Conservation (phyloP, 2,113 vertebrate species). For the Indicator maculatus region DNA sequence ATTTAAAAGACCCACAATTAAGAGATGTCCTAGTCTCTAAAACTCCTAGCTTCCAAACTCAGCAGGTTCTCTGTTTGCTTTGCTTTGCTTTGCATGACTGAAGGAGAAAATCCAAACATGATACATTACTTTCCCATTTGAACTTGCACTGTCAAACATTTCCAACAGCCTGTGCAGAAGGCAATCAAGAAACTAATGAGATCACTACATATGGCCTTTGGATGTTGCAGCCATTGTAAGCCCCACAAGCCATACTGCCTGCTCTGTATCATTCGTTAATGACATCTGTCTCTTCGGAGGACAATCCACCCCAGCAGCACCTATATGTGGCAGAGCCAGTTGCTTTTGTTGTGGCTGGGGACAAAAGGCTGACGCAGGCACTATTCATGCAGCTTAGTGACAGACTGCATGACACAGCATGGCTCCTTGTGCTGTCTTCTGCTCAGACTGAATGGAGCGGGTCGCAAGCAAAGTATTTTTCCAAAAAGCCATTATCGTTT, state of each 20-base stretch:
- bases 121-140: slow-evolving; percentile 54
- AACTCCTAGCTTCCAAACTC: slow-evolving; percentile 26
- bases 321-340: neutral
- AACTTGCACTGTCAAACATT: slow-evolving; percentile 58
- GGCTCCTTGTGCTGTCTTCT: neutral
- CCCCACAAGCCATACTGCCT: neutral
- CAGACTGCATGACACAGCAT: slow-evolving; percentile 26
- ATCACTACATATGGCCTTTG: slow-evolving; percentile 56
- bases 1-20: neutral
- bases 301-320: slow-evolving; percentile 38
- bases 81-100: slow-evolving; percentile 20
- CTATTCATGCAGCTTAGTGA: neutral
- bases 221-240: slow-evolving; percentile 4
- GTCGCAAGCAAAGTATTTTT: neutral
- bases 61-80: slow-evolving; percentile 25
- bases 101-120: slow-evolving; percentile 47
- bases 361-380: slow-evolving; percentile 1
- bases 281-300: slow-evolving; percentile 23
- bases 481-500: slow-evolving; percentile 35
- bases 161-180: slow-evolving; percentile 53
- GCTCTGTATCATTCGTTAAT: neutral
- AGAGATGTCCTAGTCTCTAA: neutral
- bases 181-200: slow-evolving; percentile 56
- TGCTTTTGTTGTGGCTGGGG: neutral
- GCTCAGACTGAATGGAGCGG: neutral